Percentiles rank a stretch among this genome's conserved stretches.
Conservation (phyloP, 2,113 vertebrate genomes). For the Narcine bancroftii region DNA sequence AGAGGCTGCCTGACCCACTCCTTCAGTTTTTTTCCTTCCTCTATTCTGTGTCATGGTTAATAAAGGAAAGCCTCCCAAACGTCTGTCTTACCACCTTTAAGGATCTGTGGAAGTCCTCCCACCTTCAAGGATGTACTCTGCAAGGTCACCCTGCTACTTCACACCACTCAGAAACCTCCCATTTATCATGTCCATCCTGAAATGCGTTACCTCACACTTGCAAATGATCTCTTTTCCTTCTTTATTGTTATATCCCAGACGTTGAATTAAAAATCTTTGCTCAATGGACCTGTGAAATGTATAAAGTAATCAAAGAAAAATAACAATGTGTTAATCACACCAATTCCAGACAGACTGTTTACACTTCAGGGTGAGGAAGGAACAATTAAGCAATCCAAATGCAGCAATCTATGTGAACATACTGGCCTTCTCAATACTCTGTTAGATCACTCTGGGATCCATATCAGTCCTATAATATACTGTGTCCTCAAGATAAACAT, state of each 20-base stretch:
- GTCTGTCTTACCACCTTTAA: no score
- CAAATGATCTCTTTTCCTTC: not conserved
- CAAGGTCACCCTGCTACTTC: no score
- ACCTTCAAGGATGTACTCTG: no score
- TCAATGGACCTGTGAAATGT: not conserved
- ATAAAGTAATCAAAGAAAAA: not conserved
- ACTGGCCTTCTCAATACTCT: not conserved
- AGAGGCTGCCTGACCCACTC: no score
- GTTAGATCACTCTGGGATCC: not conserved
- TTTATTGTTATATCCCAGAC: not conserved
- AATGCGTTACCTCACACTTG: not conserved
- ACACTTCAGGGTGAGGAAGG: not conserved
- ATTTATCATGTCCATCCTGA: no score
- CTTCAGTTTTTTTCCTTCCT: no score
- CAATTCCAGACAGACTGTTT: not conserved
- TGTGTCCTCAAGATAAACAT: not conserved
- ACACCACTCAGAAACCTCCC: no score
- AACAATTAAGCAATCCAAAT: constrained; percentile 6
- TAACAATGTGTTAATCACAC: constrained; percentile 4
- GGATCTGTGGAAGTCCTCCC: no score
- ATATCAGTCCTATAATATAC: not conserved
- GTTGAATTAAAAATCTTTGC: not conserved
- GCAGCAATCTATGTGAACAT: not conserved
- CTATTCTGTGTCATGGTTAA: no score
- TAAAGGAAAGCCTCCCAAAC: no score